Evolutionary conservation across 2,888 invertebrate genomes (phyloP).

Genomic region (Meiosimyza decipiens): DNA sequence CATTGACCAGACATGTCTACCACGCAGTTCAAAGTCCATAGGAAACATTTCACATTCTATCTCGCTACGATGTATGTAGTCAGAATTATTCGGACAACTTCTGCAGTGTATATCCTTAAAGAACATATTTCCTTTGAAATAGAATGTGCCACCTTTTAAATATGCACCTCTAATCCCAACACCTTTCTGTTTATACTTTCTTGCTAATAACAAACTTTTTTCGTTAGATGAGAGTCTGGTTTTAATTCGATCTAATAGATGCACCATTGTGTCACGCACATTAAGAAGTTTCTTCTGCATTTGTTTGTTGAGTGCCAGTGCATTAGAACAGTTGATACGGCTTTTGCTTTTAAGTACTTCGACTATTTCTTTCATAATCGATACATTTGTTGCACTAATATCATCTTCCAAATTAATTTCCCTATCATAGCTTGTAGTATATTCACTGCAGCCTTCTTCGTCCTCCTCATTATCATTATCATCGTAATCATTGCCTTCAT

Average conservation of each 20-base stretch:
- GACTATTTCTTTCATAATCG: constrained; percentile 31
- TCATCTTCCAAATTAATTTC: background rate
- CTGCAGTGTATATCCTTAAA: constrained; percentile 74
- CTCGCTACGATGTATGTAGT: constrained; percentile 68
- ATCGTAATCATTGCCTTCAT: constrained; percentile 9
- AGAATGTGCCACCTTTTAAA: constrained; percentile 58
- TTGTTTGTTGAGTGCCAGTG: constrained; percentile 54
- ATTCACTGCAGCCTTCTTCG: background rate
- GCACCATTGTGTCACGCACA: constrained; percentile 47
- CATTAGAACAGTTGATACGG: constrained; percentile 47
- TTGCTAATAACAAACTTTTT: constrained; percentile 39
- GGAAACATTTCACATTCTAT: constrained; percentile 64
- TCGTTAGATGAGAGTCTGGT: constrained; percentile 54
- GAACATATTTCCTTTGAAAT: constrained; percentile 69
- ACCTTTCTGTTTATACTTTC: background rate
- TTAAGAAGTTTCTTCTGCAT: constrained; percentile 54
- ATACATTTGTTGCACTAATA: constrained; percentile 2
- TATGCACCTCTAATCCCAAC: constrained; percentile 67
- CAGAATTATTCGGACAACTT: constrained; percentile 72
- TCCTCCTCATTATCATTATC: constrained; percentile 4
- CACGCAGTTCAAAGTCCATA: constrained; percentile 64
- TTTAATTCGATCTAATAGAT: constrained; percentile 48
- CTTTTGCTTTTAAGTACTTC: constrained; percentile 10
- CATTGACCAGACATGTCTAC: constrained; percentile 70
- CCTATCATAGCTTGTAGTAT: background rate